These are phyloP conservation scores for Rachycentron canadum DNA, from an alignment of 2,797 vertebrate genomes.

Conservation along the genomic window DNA sequence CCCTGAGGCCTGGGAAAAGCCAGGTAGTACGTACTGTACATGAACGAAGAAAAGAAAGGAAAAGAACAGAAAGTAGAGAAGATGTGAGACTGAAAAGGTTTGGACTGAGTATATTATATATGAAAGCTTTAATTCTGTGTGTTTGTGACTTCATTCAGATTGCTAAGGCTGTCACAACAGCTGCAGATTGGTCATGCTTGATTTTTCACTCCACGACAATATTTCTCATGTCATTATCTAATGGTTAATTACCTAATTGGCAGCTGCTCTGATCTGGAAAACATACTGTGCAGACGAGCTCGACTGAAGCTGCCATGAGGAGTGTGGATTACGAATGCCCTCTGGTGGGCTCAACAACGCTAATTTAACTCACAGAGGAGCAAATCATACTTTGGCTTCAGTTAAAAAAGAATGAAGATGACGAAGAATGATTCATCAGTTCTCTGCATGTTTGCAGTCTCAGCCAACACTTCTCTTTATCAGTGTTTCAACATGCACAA, in stretches of 20 bases:
- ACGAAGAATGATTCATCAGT: conserved; percentile 34
- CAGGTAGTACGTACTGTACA: neutral
- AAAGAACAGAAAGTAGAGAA: neutral
- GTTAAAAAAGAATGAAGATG: conserved; percentile 45
- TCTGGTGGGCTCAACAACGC: conserved; percentile 29
- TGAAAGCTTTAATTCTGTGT: neutral
- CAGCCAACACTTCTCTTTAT: neutral
- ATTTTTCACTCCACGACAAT: conserved; percentile 43
- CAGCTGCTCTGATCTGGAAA: conserved; percentile 62
- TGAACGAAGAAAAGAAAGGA: neutral
- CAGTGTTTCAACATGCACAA: neutral
- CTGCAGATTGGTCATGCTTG: conserved; percentile 26
- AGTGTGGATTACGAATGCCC: conserved; percentile 43
- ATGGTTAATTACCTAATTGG: conserved; percentile 54
- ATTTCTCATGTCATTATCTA: conserved; percentile 53
- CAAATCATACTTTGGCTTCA: conserved; percentile 49
- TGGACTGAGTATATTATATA: no score
- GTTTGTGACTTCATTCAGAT: conserved; percentile 27
- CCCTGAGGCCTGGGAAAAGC: neutral
- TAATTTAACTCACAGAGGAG: conserved; percentile 37
- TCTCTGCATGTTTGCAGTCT: conserved; percentile 14
- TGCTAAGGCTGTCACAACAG: conserved; percentile 21
- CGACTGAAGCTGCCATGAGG: conserved; percentile 40
- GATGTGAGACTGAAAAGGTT: neutral
- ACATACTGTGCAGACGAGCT: conserved; percentile 47